phyloP scores from a whole-genome alignment of 1,140 invertebrate species.

The Euglossa dilemma region DNA sequence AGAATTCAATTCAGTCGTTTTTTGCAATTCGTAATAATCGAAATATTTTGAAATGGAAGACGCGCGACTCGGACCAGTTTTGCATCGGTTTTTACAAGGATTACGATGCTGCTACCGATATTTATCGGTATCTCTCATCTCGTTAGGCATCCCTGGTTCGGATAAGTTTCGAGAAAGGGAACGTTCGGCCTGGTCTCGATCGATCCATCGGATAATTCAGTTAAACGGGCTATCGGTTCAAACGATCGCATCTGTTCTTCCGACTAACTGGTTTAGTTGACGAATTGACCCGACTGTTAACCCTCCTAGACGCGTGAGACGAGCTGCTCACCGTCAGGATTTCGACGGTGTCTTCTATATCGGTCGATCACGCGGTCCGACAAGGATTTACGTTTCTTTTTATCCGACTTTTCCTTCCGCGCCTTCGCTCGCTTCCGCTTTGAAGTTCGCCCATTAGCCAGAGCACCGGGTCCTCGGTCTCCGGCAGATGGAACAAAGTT shows the following conservation, averaged over 20 bases:
- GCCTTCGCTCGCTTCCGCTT: neutral
- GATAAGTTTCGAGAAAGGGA: constrained; percentile 23
- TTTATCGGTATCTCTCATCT: too few species aligned
- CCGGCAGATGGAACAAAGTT: neutral
- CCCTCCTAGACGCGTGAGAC: constrained; percentile 60
- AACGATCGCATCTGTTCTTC: constrained; percentile 71
- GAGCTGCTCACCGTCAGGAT: constrained; percentile 32
- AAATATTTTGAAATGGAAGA: too few species aligned
- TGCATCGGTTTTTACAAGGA: too few species aligned
- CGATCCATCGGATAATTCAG: constrained; percentile 71
- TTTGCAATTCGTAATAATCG: too few species aligned
- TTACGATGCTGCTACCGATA: too few species aligned
- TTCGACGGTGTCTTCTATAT: constrained; percentile 19
- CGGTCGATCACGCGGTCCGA: neutral
- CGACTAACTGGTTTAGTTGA: constrained; percentile 76
- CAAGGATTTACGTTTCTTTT: neutral
- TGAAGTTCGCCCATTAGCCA: neutral
- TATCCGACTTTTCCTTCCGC: neutral
- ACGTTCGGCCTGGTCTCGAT: constrained; percentile 50
- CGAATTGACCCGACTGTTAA: constrained; percentile 79
- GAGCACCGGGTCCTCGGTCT: neutral
- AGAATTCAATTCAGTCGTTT: too few species aligned
- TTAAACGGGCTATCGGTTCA: constrained; percentile 72
- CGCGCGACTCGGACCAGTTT: too few species aligned
- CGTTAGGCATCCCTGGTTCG: too few species aligned